Conservation (phyloP, 1,140 invertebrate genomes). For the Octopus bimaculoides region DNA sequence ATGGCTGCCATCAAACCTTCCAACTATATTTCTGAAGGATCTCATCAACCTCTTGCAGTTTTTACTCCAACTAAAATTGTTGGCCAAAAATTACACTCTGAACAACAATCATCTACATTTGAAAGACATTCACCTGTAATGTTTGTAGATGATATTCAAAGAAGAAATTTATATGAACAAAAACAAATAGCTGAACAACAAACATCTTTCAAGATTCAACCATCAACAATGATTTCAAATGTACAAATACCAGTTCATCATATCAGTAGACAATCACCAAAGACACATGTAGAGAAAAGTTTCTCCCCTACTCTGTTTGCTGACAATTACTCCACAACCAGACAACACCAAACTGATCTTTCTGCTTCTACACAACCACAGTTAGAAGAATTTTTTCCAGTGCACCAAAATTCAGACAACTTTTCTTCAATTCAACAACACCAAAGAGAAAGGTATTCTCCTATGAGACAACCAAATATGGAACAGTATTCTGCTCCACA, state of each 20-base stretch:
- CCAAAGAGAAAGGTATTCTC: too few species aligned
- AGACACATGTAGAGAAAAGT: not conserved
- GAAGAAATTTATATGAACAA: not conserved
- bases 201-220: not conserved
- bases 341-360: not conserved
- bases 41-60: not conserved
- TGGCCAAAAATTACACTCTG: not conserved
- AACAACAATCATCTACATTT: not conserved
- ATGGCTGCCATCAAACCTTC: not conserved
- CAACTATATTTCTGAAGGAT: not conserved
- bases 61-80: not conserved
- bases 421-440: too few species aligned
- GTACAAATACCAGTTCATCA: not conserved
- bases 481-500: too few species aligned
- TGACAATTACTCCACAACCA: not conserved
- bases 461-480: too few species aligned
- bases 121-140: not conserved
- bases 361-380: too few species aligned
- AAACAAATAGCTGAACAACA: not conserved
- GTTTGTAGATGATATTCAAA: not conserved
- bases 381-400: too few species aligned
- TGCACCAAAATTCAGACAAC: too few species aligned
- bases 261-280: not conserved
- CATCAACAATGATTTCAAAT: not conserved
- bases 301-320: not conserved